These are phyloP conservation scores for Acleris sparsana DNA, from an alignment of 2,888 invertebrate genomes.

Conservation along the genomic window DNA sequence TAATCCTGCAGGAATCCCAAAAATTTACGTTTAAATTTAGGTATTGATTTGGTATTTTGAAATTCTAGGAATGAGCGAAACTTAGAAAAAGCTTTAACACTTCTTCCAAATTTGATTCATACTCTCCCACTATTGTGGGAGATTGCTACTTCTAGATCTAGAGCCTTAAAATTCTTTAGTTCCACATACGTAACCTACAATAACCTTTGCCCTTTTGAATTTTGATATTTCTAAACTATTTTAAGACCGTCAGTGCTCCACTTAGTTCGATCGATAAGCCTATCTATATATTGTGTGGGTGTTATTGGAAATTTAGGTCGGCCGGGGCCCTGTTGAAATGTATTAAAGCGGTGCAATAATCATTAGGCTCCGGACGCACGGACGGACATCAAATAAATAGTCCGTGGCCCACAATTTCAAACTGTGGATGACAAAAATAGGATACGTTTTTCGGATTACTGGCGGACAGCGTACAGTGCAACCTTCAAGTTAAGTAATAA, in stretches of 20 bases:
- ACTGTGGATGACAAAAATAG: conserved; percentile 31
- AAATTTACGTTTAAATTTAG: too few relatives aligned
- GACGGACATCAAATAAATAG: conserved; percentile 39
- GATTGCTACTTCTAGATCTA: conserved; percentile 2
- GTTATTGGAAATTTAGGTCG: conserved; percentile 26
- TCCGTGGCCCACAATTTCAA: conserved; percentile 31
- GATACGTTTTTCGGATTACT: conserved; percentile 31
- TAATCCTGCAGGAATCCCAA: too few relatives aligned
- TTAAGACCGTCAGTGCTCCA: conserved; percentile 30
- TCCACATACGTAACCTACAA: conserved; percentile 11
- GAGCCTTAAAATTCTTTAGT: conserved; percentile 21
- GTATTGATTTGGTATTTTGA: too few relatives aligned
- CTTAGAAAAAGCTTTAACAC: too few relatives aligned
- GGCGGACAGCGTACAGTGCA: conserved; percentile 24
- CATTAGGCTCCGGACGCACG: conserved; percentile 31
- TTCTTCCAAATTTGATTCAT: neutral
- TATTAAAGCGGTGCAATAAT: conserved; percentile 35
- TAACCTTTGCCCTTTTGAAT: conserved; percentile 33
- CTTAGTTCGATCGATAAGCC: conserved; percentile 30
- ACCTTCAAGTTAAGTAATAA: neutral
- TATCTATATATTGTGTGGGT: conserved; percentile 21
- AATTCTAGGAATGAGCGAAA: too few relatives aligned
- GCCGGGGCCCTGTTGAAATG: conserved; percentile 23
- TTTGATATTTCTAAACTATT: conserved; percentile 27
- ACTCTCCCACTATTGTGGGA: neutral